A percentile compares a stretch with the other conserved stretches of the same genome.
Evolutionary conservation across 2,797 vertebrate genomes (phyloP).

Genomic region (Psittacula derbiana): DNA sequence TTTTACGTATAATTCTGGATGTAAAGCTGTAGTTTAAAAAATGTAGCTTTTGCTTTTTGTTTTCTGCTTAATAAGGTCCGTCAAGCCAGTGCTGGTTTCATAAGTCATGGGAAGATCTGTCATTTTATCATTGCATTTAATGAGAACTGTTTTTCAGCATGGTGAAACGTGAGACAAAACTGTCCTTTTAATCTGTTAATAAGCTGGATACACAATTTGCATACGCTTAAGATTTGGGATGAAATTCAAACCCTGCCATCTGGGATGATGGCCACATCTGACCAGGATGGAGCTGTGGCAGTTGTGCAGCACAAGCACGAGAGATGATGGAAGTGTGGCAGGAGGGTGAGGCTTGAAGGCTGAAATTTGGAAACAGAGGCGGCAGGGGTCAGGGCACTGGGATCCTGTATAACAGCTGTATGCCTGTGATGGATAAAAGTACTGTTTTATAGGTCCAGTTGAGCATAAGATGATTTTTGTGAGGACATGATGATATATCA

Average conservation of each 20-base stretch:
- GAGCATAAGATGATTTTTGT: neutral
- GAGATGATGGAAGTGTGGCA: neutral
- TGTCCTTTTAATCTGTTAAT: neutral
- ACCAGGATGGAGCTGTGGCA: neutral
- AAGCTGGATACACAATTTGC: neutral
- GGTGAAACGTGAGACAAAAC: neutral
- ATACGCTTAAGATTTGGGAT: neutral
- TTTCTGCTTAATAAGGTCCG: neutral
- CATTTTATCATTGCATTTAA: neutral
- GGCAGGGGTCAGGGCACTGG: neutral
- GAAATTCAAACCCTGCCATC: neutral
- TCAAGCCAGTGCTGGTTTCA: neutral
- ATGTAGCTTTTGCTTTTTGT: neutral
- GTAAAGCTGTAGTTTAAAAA: neutral
- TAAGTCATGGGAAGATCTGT: neutral
- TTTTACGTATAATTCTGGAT: neutral
- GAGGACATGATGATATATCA: neutral
- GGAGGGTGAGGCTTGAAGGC: neutral
- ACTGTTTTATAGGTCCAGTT: neutral
- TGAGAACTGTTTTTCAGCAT: neutral
- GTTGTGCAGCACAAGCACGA: neutral
- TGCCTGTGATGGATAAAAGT: neutral
- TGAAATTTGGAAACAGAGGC: no score
- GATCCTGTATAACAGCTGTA: accelerated
- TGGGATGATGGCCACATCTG: accelerated